A percentile compares a stretch with the other conserved stretches of the same genome.
These are phyloP conservation scores for Liodrosophila aerea DNA, from an alignment of 2,888 invertebrate species.

Conservation along the genomic window DNA sequence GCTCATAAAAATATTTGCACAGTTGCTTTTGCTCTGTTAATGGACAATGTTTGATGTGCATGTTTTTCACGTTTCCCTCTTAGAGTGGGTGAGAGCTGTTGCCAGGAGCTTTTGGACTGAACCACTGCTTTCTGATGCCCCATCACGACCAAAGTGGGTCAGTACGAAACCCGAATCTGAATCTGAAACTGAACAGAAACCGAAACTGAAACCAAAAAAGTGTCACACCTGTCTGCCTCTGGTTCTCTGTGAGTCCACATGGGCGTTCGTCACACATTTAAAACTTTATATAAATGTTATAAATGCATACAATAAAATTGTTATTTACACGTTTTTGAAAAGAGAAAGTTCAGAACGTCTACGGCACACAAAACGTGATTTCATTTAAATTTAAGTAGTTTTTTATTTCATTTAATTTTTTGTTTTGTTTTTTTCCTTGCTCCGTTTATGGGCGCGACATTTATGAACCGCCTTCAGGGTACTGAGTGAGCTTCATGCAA, in stretches of 20 bases:
- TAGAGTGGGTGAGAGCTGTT: conserved; percentile 60
- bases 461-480: conserved; percentile 26
- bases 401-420: conserved; percentile 28
- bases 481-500: conserved; percentile 40
- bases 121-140: conserved; percentile 59
- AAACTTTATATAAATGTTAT: conserved; percentile 68
- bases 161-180: conserved; percentile 49
- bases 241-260: conserved; percentile 23
- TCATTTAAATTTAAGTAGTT: conserved; percentile 67
- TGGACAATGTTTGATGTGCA: conserved; percentile 41
- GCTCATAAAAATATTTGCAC: conserved; percentile 67
- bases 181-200: conserved; percentile 36
- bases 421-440: conserved; percentile 28
- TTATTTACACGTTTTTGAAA: conserved; percentile 77
- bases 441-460: conserved; percentile 38
- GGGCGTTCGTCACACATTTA: conserved; percentile 39
- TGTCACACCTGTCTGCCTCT: conserved; percentile 59
- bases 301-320: conserved; percentile 71
- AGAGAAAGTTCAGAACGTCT: conserved; percentile 76
- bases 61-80: conserved; percentile 11
- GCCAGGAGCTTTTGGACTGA: conserved; percentile 62
- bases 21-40: conserved; percentile 59
- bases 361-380: conserved; percentile 56
- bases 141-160: conserved; percentile 63
- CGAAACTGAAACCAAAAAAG: conserved; percentile 49